Conservation (phyloP, 2,888 invertebrate species). For the Teleiodes luculella region DNA sequence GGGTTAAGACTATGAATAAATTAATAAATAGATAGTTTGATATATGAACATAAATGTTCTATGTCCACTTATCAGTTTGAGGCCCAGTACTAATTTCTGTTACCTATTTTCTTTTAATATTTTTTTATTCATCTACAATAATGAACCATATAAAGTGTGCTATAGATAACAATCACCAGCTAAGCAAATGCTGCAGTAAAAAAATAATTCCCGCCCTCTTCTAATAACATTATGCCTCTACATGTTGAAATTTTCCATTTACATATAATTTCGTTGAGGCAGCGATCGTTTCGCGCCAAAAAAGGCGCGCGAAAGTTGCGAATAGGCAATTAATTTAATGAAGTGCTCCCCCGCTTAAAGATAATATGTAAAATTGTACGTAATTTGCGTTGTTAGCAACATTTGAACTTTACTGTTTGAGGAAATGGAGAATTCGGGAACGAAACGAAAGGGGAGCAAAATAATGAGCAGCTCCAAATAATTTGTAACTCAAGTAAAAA, state of each 20-base stretch:
- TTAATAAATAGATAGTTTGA: too few species aligned
- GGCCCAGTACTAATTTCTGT: too few species aligned
- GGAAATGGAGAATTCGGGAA: not conserved
- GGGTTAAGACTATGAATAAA: too few species aligned
- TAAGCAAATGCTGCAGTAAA: not conserved
- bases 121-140: too few species aligned
- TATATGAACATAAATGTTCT: too few species aligned
- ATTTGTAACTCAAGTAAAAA: not conserved
- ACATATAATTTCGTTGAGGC: not conserved
- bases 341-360: not conserved
- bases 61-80: too few species aligned
- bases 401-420: not conserved
- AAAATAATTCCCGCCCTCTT: not conserved
- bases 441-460: not conserved
- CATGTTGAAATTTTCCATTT: slow-evolving; percentile 1
- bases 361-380: not conserved
- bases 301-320: not conserved
- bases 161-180: not conserved
- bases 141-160: too few species aligned
- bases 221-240: not conserved
- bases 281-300: not conserved
- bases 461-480: not conserved
- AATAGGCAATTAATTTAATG: not conserved
- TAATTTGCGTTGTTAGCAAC: not conserved
- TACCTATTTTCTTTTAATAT: too few species aligned